These are phyloP conservation scores for Trematomus bernacchii DNA, from an alignment of 2,797 vertebrate species.

Conservation along the genomic window DNA sequence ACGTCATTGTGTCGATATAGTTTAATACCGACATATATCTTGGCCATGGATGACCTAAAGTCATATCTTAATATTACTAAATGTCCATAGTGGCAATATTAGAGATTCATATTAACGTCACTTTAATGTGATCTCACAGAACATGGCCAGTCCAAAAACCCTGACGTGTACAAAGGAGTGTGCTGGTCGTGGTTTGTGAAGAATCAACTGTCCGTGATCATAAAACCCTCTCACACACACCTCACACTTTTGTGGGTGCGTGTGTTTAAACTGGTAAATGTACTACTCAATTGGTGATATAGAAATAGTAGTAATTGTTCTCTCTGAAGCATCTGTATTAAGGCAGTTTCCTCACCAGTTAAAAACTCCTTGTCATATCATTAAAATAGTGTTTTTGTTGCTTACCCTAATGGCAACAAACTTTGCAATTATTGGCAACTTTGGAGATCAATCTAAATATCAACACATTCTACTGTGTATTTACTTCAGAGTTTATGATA, in stretches of 20 bases:
- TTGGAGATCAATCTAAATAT: too few species aligned
- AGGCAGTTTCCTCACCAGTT: too few species aligned
- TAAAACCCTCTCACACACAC: slow-evolving; percentile 22
- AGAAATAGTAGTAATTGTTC: too few species aligned
- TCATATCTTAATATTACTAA: neutral
- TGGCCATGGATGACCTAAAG: neutral
- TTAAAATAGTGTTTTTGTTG: too few species aligned
- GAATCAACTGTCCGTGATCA: slow-evolving; percentile 25
- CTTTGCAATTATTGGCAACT: too few species aligned
- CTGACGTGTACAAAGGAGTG: neutral
- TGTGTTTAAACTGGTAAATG: neutral
- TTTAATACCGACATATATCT: neutral
- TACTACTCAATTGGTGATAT: too few species aligned
- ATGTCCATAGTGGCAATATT: neutral
- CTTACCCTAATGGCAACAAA: too few species aligned
- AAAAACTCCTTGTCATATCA: too few species aligned
- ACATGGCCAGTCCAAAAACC: neutral
- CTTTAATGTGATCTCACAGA: too few species aligned
- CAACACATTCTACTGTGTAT: too few species aligned
- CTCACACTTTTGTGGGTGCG: slow-evolving; percentile 14
- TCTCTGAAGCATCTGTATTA: too few species aligned
- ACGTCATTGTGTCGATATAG: neutral
- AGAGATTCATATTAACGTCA: neutral
- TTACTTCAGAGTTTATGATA: too few species aligned
- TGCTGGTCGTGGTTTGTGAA: slow-evolving; percentile 36